These are phyloP conservation scores for Deroptyus accipitrinus DNA, from an alignment of 2,113 vertebrate genomes.

Conservation along the genomic window DNA sequence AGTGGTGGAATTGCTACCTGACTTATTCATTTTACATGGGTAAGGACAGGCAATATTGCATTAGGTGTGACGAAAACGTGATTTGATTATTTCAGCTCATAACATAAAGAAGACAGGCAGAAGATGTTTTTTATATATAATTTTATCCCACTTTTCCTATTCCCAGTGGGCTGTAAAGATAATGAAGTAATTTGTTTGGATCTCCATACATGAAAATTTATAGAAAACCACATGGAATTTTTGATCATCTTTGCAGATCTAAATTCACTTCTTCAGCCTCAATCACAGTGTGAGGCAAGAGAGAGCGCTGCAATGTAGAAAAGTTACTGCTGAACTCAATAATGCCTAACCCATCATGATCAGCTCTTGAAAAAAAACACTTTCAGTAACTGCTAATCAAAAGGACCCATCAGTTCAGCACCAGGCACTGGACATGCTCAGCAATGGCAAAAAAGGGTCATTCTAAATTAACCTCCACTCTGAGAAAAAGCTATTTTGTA, in stretches of 20 bases:
- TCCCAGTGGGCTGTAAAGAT: not conserved
- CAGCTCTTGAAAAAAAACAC: not conserved
- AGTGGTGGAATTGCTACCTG: accelerated
- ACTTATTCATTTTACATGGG: not conserved
- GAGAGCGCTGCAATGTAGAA: not conserved
- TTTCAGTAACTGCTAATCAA: not conserved
- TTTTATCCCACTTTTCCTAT: not conserved
- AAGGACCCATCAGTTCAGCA: not conserved
- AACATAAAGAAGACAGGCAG: not conserved
- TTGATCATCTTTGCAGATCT: not conserved
- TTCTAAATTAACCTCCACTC: not conserved
- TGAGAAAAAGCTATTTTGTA: not conserved
- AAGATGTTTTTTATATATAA: not conserved
- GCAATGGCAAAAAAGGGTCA: not conserved
- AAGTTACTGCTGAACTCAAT: not conserved
- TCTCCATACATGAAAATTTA: not conserved
- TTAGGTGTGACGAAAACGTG: not conserved
- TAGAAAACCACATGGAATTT: not conserved
- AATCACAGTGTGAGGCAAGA: not conserved
- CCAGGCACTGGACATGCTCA: not conserved
- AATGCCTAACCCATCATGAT: not conserved
- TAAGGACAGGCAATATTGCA: not conserved
- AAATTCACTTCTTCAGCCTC: not conserved
- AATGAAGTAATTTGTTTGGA: not conserved
- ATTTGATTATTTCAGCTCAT: not conserved